Conservation (phyloP, 2,888 invertebrate genomes). For the Chloroclysta siterata region DNA sequence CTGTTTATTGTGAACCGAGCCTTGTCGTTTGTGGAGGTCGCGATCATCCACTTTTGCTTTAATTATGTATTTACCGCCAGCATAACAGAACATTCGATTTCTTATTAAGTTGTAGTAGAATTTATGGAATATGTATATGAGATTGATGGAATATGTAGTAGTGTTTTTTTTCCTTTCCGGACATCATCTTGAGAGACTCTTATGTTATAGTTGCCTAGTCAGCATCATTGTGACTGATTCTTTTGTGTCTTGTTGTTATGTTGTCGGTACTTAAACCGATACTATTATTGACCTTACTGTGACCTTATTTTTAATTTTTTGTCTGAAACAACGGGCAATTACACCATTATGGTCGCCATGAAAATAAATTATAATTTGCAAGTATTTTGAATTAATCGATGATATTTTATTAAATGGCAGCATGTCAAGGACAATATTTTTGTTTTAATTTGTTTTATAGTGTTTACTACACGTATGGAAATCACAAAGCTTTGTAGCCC, state of each 20-base stretch:
- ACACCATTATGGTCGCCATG: slow-evolving; percentile 9
- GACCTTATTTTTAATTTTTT: slow-evolving; percentile 20
- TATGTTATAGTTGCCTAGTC: no score
- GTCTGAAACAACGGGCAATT: slow-evolving; percentile 19
- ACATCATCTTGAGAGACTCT: no score
- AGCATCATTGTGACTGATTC: no score
- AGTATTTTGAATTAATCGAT: neutral
- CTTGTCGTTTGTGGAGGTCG: slow-evolving; percentile 40
- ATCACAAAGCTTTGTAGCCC: no score
- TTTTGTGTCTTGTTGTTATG: neutral
- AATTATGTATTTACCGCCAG: slow-evolving; percentile 30
- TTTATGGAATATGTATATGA: no score
- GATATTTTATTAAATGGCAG: no score
- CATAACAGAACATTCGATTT: slow-evolving; percentile 9
- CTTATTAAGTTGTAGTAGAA: no score
- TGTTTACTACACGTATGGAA: no score
- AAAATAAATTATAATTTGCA: slow-evolving; percentile 21
- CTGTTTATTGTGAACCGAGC: slow-evolving; percentile 38
- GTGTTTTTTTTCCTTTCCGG: no score
- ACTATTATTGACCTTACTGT: neutral
- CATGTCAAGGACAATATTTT: no score
- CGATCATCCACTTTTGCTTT: slow-evolving; percentile 26
- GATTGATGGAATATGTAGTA: no score
- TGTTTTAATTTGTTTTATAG: no score
- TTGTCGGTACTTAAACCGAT: slow-evolving; percentile 1